Percentiles rank a stretch among this genome's conserved stretches.
These are phyloP conservation scores for Grammomys dolichurus DNA, from an alignment of 2,113 vertebrate genomes.

Conservation along the genomic window DNA sequence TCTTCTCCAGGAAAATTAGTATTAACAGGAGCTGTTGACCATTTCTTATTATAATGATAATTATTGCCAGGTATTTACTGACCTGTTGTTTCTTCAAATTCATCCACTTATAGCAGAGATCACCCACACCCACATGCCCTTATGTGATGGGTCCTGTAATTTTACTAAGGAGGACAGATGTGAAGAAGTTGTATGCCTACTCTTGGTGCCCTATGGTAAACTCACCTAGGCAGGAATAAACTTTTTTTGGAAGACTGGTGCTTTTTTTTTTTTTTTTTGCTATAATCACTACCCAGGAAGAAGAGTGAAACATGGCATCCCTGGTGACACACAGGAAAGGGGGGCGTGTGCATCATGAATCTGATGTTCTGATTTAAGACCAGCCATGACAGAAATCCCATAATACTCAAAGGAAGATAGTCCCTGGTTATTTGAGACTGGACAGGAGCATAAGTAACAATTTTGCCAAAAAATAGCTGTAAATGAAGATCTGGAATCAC, in stretches of 20 bases:
- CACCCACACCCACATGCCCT: background rate
- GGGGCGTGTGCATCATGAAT: background rate
- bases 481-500: background rate
- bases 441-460: background rate
- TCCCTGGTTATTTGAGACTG: slow-evolving; percentile 1
- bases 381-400: background rate
- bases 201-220: background rate
- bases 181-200: background rate
- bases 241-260: background rate
- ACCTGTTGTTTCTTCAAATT: background rate
- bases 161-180: background rate
- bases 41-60: background rate
- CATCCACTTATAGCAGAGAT: background rate
- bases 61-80: background rate
- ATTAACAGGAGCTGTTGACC: background rate
- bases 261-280: slow-evolving; percentile 29
- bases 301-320: background rate
- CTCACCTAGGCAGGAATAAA: background rate
- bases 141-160: background rate
- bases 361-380: slow-evolving; percentile 1
- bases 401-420: slow-evolving; percentile 6
- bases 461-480: background rate
- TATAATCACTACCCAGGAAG: background rate
- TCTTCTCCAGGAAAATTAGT: background rate
- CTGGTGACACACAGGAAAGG: background rate